Evolutionary conservation across 2,797 vertebrate species (phyloP), one percentile per base, ranked within the genome.

Genomic region (Loriculus beryllinus): DNA sequence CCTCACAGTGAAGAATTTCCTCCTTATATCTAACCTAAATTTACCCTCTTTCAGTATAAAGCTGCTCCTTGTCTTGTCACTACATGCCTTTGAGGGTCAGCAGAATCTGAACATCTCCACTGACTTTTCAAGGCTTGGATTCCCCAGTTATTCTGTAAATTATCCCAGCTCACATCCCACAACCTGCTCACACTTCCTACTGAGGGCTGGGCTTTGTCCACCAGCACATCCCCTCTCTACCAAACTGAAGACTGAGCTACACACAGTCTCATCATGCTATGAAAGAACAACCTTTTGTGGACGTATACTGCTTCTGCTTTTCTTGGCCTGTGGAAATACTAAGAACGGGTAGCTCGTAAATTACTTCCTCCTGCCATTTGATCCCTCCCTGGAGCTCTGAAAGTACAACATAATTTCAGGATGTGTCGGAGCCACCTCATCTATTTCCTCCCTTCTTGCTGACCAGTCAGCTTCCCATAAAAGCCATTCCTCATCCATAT

Each of bases 401-500:
- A 64, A 59, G 14, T 25, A 49, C 45, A 52, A 33, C 2, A 13
- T 5, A 31, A 21, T 23, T 35, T 43, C 3, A 2, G 14, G 47
- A 20, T 64, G 8, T 49, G 12, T 14, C 40, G 33, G 40, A 16
- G 12, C 23, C 11, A 70, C 19, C 21, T 10, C 11, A 28, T 22
- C 7, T 35, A 15, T 20, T 75, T 52, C 6, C 4, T 9, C 10
- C 15, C 10, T 2, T 0, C 16, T 69, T 40, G 16, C 18, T 79
- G 56, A 75, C 7, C 23, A 40, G 40, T 33, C 51, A 63, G 23
- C 35, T 83, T 75, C 35, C n/a, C 12, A n/a, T 35, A 79, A 65
- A 83, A 87, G 19, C 26, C 18, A 45, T 22, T 28, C 21, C 14
- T 65, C 2, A 1, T 80, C 45, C 8, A 9, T n/a, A 59, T 7